phyloP scores from a whole-genome alignment of 1,140 invertebrate genomes.

The Caerostris extrusa region DNA sequence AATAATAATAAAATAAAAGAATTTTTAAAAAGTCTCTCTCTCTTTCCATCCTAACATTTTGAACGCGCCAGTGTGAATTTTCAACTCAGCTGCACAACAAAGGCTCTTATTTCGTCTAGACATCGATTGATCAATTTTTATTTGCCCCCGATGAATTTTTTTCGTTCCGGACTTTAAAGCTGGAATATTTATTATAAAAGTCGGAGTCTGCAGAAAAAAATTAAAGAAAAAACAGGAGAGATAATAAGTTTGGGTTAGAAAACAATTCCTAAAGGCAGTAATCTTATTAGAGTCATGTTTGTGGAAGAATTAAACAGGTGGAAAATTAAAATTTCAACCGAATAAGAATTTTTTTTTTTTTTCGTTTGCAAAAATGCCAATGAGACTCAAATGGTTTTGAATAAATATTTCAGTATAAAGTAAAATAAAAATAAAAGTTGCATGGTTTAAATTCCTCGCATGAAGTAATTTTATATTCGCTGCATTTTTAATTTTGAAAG shows the following conservation, averaged over 20 bases:
- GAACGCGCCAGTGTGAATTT: constrained; percentile 5
- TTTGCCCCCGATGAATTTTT: neutral
- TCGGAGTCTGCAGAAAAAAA: constrained; percentile 1
- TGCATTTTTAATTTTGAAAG: too few species aligned
- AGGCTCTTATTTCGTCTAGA: constrained; percentile 6
- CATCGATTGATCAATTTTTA: constrained; percentile 11
- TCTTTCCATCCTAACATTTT: neutral
- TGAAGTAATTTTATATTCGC: too few species aligned
- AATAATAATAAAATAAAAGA: neutral
- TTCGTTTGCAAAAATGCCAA: too few species aligned
- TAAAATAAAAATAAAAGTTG: too few species aligned
- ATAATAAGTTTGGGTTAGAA: too few species aligned
- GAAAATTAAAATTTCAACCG: neutral
- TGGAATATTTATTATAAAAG: constrained; percentile 3
- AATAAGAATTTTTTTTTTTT: too few species aligned
- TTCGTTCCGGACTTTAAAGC: neutral
- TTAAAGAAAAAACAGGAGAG: too few species aligned
- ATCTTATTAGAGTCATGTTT: neutral
- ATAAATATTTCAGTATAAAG: too few species aligned
- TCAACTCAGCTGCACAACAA: constrained; percentile 20
- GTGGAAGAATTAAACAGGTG: neutral
- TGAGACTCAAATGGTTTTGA: neutral
- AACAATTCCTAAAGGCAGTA: too few species aligned
- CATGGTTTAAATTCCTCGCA: too few species aligned
- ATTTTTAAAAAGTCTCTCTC: too few species aligned